Percentiles rank a stretch among this genome's conserved stretches.
Conservation (phyloP, 2,113 vertebrate genomes). For the Tamias sibiricus region DNA sequence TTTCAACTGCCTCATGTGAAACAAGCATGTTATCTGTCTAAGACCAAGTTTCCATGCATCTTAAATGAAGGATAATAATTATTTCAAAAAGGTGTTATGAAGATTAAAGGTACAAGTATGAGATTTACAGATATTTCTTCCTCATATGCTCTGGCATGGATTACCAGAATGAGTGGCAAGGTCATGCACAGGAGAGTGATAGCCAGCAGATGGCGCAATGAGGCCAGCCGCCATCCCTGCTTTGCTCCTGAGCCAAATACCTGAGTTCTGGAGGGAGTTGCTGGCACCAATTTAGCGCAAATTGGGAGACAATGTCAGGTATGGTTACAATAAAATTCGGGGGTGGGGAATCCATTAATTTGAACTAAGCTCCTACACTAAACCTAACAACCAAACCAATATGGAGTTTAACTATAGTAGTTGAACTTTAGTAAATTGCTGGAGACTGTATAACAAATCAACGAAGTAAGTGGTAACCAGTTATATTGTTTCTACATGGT, state of each 20-base stretch:
- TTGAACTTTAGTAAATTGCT: not conserved
- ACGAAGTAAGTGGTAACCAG: not conserved
- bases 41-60: not conserved
- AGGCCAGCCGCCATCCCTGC: rapidly evolving
- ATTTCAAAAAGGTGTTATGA: not conserved
- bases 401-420: not conserved
- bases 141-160: not conserved
- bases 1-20: not conserved
- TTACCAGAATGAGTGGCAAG: no score
- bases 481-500: not conserved
- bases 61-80: not conserved
- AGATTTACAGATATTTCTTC: not conserved
- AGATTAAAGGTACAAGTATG: not conserved
- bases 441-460: not conserved
- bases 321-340: not conserved
- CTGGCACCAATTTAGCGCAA: not conserved
- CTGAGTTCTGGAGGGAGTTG: not conserved
- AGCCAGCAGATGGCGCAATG: not conserved
- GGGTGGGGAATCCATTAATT: not conserved
- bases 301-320: not conserved
- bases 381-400: not conserved
- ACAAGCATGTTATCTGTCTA: not conserved
- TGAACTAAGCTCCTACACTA: not conserved
- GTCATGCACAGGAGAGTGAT: not conserved
- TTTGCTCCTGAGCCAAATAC: not conserved